A percentile compares a stretch with the other conserved stretches of the same genome.
phyloP scores from a whole-genome alignment of 2,113 vertebrate species.

The Callorhinus ursinus region DNA sequence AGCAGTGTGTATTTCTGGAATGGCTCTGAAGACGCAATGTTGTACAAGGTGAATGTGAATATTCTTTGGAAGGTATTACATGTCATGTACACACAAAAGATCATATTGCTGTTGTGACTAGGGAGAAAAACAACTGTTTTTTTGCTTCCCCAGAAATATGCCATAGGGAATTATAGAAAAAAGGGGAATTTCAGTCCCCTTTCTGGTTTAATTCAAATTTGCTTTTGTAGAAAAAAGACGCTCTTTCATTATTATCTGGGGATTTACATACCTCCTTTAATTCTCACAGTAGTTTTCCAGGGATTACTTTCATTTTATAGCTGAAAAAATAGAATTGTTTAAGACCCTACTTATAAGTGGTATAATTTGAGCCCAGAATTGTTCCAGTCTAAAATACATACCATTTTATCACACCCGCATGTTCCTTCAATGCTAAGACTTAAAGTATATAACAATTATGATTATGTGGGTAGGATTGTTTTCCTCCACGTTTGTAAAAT shows the following conservation, averaged over 20 bases:
- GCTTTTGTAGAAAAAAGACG: background rate
- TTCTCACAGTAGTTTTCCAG: background rate
- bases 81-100: background rate
- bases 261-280: slow-evolving; percentile 16
- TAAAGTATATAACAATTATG: background rate
- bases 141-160: background rate
- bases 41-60: background rate
- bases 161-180: background rate
- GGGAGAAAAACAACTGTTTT: background rate
- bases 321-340: slow-evolving; percentile 14
- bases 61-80: slow-evolving; percentile 8
- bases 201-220: slow-evolving; percentile 37
- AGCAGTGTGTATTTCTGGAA: background rate
- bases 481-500: background rate
- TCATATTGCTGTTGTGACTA: background rate
- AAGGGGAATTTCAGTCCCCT: background rate
- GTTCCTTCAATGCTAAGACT: background rate
- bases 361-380: background rate
- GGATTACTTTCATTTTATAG: background rate
- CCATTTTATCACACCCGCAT: background rate
- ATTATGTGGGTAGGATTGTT: background rate
- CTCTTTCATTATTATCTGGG: background rate
- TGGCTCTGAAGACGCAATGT: background rate
- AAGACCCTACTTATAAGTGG: background rate
- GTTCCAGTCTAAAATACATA: background rate